These are phyloP conservation scores for Pecten maximus DNA, from an alignment of 2,888 invertebrate species.

Conservation along the genomic window DNA sequence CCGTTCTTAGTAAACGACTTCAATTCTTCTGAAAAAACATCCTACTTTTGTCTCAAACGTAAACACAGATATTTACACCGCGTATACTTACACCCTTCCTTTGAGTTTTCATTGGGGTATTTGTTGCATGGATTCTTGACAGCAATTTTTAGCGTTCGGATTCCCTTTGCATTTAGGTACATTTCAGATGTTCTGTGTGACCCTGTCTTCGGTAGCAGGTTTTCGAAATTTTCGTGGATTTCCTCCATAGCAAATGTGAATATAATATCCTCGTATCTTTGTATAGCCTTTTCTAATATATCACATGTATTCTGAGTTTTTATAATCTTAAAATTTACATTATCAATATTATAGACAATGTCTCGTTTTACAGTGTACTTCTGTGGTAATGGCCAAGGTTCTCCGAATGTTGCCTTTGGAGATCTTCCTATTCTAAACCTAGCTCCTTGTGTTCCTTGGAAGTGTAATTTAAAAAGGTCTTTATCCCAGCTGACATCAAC, in stretches of 20 bases:
- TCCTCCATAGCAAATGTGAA: conserved; percentile 64
- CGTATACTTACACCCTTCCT: not conserved
- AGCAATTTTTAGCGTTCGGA: not conserved
- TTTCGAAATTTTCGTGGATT: conserved; percentile 52
- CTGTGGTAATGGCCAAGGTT: conserved; percentile 88
- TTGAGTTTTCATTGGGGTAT: not conserved
- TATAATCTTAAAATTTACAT: conserved; percentile 53
- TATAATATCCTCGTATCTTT: conserved; percentile 84
- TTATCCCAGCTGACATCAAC: not conserved
- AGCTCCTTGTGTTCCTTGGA: not conserved
- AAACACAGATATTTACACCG: too few species aligned
- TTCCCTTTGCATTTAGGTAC: not conserved
- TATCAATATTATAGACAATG: conserved; percentile 41
- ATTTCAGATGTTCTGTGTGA: not conserved
- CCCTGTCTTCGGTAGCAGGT: not conserved
- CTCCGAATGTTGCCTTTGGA: conserved; percentile 82
- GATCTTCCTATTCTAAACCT: conserved; percentile 44
- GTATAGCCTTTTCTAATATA: conserved; percentile 85
- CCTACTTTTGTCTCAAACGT: too few species aligned
- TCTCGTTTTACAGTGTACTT: conserved; percentile 72
- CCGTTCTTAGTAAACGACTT: too few species aligned
- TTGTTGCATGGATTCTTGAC: not conserved
- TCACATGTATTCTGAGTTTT: conserved; percentile 83
- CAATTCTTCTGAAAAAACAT: too few species aligned
- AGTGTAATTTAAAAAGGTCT: not conserved